phyloP scores from a whole-genome alignment of 2,888 invertebrate genomes.

The Patella pellucida region DNA sequence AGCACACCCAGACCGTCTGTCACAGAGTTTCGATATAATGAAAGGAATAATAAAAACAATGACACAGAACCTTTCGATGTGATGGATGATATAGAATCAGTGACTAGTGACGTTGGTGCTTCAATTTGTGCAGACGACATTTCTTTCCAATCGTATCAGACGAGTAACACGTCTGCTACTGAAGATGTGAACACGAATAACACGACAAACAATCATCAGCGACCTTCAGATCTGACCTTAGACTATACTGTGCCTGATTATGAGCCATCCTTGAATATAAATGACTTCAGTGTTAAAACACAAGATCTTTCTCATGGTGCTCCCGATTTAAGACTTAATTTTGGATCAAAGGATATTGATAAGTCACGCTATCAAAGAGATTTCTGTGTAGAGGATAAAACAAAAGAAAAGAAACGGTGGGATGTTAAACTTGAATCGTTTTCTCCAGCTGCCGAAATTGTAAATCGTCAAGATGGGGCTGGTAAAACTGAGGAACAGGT shows the following conservation, averaged over 20 bases:
- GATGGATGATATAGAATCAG: constrained; percentile 6
- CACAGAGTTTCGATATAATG: not conserved
- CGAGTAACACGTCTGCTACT: not conserved
- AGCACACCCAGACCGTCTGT: constrained; percentile 18
- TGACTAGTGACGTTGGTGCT: constrained; percentile 10
- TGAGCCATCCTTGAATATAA: constrained; percentile 8
- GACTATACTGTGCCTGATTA: constrained; percentile 5
- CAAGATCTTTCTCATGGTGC: not conserved
- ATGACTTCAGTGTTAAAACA: constrained; percentile 7
- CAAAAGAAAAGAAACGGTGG: constrained; percentile 40
- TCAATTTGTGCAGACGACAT: not conserved
- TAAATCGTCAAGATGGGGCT: constrained; percentile 33
- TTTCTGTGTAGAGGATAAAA: constrained; percentile 45
- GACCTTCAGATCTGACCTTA: not conserved
- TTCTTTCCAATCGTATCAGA: not conserved
- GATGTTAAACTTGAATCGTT: constrained; percentile 43
- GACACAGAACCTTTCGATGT: constrained; percentile 1
- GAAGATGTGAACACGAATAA: not conserved
- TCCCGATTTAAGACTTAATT: constrained; percentile 38
- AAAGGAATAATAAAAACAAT: constrained; percentile 13
- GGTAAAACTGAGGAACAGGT: constrained; percentile 50
- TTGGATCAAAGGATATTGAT: constrained; percentile 57
- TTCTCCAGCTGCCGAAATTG: constrained; percentile 40
- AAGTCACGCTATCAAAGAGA: constrained; percentile 55
- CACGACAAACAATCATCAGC: not conserved